Evolutionary conservation across 2,888 invertebrate genomes (phyloP).

Genomic region (Lasioglossum figueresi): DNA sequence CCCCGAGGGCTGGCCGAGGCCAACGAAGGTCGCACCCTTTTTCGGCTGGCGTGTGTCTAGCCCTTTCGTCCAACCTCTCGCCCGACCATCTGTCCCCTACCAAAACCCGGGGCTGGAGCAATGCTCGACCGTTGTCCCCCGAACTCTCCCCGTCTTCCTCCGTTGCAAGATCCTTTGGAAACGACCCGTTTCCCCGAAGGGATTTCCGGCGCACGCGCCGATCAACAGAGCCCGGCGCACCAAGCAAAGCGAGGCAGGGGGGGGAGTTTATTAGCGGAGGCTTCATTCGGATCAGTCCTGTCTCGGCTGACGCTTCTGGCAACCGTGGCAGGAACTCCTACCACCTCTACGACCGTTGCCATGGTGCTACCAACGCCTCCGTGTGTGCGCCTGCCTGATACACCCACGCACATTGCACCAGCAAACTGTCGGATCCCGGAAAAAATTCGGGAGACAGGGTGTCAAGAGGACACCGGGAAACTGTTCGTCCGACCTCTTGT

Average conservation of each 20-base stretch:
- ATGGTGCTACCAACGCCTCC: conserved; percentile 1
- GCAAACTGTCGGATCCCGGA: neutral
- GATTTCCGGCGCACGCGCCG: conserved; percentile 43
- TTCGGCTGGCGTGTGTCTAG: conserved; percentile 78
- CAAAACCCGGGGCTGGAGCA: conserved; percentile 33
- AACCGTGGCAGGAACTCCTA: neutral
- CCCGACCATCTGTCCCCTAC: conserved; percentile 68
- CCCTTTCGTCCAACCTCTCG: conserved; percentile 79
- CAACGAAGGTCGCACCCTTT: conserved; percentile 82
- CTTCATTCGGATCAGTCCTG: neutral
- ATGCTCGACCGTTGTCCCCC: conserved; percentile 40
- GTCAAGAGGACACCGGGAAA: neutral
- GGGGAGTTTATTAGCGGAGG: neutral
- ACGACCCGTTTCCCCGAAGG: conserved; percentile 23
- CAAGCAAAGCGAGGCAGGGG: neutral
- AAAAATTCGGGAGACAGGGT: neutral
- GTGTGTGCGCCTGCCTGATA: neutral
- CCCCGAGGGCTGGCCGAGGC: conserved; percentile 83
- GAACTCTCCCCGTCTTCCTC: conserved; percentile 61
- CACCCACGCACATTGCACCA: neutral
- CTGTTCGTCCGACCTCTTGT: neutral
- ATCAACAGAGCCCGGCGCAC: neutral
- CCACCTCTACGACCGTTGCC: neutral
- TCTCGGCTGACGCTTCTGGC: neutral
- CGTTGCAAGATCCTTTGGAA: conserved; percentile 45